Evolutionary conservation across 1,140 invertebrate species (phyloP).

Genomic region (Contarinia nasturtii): DNA sequence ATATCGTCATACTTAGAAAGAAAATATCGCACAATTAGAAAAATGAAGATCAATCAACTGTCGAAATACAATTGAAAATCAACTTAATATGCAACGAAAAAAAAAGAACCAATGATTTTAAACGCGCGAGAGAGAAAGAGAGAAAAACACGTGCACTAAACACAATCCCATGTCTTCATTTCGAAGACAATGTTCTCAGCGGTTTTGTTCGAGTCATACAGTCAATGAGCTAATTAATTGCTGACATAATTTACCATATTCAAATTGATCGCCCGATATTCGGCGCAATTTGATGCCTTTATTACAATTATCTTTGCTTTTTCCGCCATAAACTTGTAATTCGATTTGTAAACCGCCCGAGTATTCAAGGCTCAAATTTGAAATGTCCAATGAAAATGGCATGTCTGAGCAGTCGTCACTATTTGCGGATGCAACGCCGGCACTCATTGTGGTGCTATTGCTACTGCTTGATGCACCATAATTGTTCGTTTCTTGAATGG

Average conservation of each 20-base stretch:
- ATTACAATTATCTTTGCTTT: conserved; percentile 30
- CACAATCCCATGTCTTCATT: too few relatives aligned
- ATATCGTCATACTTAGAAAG: too few relatives aligned
- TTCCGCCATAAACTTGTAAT: conserved; percentile 59
- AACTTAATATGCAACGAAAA: too few relatives aligned
- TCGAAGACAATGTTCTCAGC: too few relatives aligned
- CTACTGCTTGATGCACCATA: conserved; percentile 9
- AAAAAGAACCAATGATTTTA: too few relatives aligned
- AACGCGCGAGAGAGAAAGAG: too few relatives aligned
- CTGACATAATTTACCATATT: conserved; percentile 78
- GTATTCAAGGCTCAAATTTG: conserved; percentile 50
- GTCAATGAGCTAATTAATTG: conserved; percentile 77
- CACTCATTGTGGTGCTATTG: conserved; percentile 7
- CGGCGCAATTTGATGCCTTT: conserved; percentile 77
- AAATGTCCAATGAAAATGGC: conserved; percentile 17
- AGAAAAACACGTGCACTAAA: too few relatives aligned
- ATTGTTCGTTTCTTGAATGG: conserved; percentile 1
- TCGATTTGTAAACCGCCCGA: conserved; percentile 76
- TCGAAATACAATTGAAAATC: too few relatives aligned
- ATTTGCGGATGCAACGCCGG: conserved; percentile 15
- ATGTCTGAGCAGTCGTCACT: conserved; percentile 25
- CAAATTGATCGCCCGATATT: conserved; percentile 77
- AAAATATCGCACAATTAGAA: too few relatives aligned
- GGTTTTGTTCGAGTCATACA: conserved; percentile 18
- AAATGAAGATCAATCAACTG: too few relatives aligned